phyloP scores from a whole-genome alignment of 1,140 invertebrate genomes.

The Varroa destructor region DNA sequence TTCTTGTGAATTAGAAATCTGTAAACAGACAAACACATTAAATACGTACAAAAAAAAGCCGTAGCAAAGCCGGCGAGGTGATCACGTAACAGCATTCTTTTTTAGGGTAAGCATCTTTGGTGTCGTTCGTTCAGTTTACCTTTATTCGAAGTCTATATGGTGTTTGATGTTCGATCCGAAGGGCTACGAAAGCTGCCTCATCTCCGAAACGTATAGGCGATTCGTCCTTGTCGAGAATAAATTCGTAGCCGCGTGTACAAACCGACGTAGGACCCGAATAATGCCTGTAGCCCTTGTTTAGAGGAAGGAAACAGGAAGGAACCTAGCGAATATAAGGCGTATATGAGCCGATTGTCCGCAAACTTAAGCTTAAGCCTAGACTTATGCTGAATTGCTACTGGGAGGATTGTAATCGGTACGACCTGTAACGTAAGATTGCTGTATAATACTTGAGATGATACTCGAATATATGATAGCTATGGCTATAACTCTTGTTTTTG shows the following conservation, averaged over 20 bases:
- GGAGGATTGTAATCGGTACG: too few relatives aligned
- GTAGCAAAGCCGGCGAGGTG: not conserved
- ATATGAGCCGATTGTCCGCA: not conserved
- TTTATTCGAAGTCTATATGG: constrained; percentile 33
- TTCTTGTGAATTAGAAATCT: constrained; percentile 35
- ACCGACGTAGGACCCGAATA: constrained; percentile 2
- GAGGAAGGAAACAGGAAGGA: constrained; percentile 5
- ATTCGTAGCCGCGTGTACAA: constrained; percentile 11
- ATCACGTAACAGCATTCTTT: too few relatives aligned
- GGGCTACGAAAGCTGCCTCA: constrained; percentile 30
- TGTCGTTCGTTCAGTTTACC: constrained; percentile 29
- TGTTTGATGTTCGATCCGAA: constrained; percentile 34
- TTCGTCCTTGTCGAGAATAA: constrained; percentile 13
- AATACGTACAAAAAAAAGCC: too few relatives aligned
- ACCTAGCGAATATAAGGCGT: not conserved
- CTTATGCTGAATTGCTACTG: too few relatives aligned
- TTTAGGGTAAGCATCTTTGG: too few relatives aligned
- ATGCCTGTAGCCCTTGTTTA: constrained; percentile 16
- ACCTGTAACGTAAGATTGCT: too few relatives aligned
- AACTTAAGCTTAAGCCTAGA: too few relatives aligned
- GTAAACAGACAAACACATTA: constrained; percentile 20
- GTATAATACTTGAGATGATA: too few relatives aligned
- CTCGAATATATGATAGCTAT: too few relatives aligned
- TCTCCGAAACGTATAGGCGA: constrained; percentile 33
- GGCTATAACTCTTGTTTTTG: too few relatives aligned